phyloP scores from a whole-genome alignment of 2,888 invertebrate species.

The Caenorhabditis sinica region DNA sequence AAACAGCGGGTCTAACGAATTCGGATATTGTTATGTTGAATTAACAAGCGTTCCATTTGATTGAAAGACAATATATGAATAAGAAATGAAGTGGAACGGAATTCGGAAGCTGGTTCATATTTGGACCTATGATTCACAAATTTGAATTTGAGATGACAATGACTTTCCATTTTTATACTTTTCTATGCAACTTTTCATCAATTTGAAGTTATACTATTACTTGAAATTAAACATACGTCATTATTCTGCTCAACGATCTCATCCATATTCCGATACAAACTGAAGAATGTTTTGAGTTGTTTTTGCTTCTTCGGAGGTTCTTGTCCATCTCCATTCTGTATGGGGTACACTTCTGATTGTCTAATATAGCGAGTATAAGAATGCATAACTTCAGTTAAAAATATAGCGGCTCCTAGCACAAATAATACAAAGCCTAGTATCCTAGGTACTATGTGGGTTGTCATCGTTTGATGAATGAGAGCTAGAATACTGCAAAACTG shows the following conservation, averaged over 20 bases:
- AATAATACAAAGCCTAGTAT: conserved; percentile 50
- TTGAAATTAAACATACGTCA: conserved; percentile 52
- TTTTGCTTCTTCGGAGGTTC: conserved; percentile 30
- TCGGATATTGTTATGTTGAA: too few relatives aligned
- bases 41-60: too few relatives aligned
- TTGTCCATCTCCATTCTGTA: background rate
- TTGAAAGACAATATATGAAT: too few relatives aligned
- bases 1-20: too few relatives aligned
- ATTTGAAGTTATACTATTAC: background rate
- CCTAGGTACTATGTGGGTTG: conserved; percentile 41
- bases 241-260: conserved; percentile 56
- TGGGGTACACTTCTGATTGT: conserved; percentile 28
- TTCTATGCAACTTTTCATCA: background rate
- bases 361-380: conserved; percentile 27
- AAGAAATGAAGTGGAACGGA: too few relatives aligned
- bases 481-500: background rate
- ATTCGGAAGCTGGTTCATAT: too few relatives aligned
- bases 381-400: conserved; percentile 49
- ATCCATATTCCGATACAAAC: conserved; percentile 65
- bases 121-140: too few relatives aligned
- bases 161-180: too few relatives aligned
- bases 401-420: conserved; percentile 29
- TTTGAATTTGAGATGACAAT: too few relatives aligned
- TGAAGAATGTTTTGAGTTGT: conserved; percentile 50
- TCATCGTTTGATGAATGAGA: background rate